Evolutionary conservation across 35 echinoderm and acorn worm genomes (phyloP), one percentile per base, ranked within the genome.

Genomic region (Lytechinus variegatus): DNA sequence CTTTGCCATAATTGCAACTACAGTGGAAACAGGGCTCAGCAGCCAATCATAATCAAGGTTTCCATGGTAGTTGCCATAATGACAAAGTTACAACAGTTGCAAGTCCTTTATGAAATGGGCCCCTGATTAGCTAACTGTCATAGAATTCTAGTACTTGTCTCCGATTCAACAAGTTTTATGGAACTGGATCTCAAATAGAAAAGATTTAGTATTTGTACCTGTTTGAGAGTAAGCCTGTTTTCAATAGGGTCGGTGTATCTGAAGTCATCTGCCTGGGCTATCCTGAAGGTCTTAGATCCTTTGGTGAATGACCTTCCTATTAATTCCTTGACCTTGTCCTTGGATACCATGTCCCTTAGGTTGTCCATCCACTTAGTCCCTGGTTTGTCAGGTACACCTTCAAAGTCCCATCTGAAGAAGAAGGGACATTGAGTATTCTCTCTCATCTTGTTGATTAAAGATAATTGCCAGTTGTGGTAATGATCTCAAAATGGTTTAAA

Each of bases 241-340:
- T 99, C 98, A 94, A 99, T 99, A 12, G 98, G 98, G 88, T 99
- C 98, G 60, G 95, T 97, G 91, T 99, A 99, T 61, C 95, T 95
- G 95, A 96, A 99, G 92, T 99, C 98, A 86, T 99, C 97, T 44
- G 97, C 98, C 94, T 97, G 86, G 94, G 95, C 91, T n/a, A 99
- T 95, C 16, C 89, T 95, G 95, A 97, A 99, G 11, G 96, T 96
- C 95, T 97, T 99, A 66, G 93, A 95, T 27, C 96, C 96, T 52
- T 97, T 61, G 8, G 96, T 95, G 91, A 96, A 99, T 24, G 92
- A 56, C 91, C 87, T 96, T 7, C 97, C 96, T 9, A 97, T 95
- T 61, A 97, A 97, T 27, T 92, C 95, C 27, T 56, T 51, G 16
- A 95, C 97, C 61, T 96, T 95, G 3, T 58, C 56, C 10, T 94